Conservation (phyloP, 2,113 vertebrate species). For the Galemys pyrenaicus region DNA sequence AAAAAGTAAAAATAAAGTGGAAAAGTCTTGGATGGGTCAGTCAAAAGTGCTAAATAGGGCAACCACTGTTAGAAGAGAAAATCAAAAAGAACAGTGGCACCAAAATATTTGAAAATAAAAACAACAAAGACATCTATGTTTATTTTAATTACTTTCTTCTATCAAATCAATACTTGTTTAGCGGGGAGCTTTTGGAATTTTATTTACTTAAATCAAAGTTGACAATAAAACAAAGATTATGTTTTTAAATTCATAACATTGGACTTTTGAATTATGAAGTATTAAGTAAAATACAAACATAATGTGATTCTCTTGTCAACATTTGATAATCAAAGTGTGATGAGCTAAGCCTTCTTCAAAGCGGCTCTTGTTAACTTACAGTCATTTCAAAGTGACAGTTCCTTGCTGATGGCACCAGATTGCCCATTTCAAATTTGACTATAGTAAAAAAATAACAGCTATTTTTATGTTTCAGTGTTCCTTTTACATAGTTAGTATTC, state of each 20-base stretch:
- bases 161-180: not conserved
- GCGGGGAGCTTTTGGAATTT: not conserved
- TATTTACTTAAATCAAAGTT: conserved; percentile 30
- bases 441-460: not conserved
- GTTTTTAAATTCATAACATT: not conserved
- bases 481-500: not conserved
- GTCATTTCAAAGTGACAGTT: not conserved
- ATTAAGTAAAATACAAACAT: not conserved
- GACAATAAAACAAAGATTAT: not conserved
- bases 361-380: not conserved
- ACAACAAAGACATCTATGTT: not conserved
- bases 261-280: not conserved
- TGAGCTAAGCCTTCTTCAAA: not conserved
- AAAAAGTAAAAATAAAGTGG: no score
- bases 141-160: not conserved
- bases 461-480: not conserved
- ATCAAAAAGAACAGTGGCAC: not conserved
- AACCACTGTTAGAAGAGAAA: accelerated
- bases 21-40: not conserved
- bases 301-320: not conserved
- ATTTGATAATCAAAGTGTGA: not conserved
- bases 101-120: not conserved
- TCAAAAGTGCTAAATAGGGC: not conserved
- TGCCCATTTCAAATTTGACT: not conserved
- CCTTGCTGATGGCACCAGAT: not conserved